These are phyloP conservation scores for Protosalanx chinensis DNA, from an alignment of 2,797 vertebrate species.

Conservation along the genomic window DNA sequence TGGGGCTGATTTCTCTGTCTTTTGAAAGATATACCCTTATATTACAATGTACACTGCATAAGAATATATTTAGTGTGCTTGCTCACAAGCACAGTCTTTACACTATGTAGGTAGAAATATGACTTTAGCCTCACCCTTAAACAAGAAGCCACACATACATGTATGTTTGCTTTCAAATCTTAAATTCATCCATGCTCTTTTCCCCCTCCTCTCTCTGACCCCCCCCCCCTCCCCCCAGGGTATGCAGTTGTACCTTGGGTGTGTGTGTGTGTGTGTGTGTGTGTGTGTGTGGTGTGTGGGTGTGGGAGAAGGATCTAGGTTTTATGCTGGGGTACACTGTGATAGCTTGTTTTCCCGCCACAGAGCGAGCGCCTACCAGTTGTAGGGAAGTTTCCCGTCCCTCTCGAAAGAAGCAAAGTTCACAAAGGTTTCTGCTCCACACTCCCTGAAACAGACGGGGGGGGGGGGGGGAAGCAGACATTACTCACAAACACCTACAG, in stretches of 20 bases:
- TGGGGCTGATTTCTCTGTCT: too few species aligned
- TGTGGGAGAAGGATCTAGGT: background rate
- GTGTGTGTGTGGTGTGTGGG: background rate
- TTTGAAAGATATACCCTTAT: too few species aligned
- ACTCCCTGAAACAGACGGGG: slow-evolving; percentile 75
- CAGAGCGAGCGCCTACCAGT: slow-evolving; percentile 78
- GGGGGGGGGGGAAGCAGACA: background rate
- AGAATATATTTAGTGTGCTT: too few species aligned
- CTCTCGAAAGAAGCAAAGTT: slow-evolving; percentile 94
- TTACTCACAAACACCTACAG: background rate
- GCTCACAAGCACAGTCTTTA: too few species aligned
- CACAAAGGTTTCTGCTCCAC: slow-evolving; percentile 92
- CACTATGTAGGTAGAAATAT: too few species aligned
- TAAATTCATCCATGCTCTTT: background rate
- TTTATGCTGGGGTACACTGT: background rate
- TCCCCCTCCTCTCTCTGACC: background rate
- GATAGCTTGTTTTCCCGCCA: background rate
- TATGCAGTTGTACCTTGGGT: background rate
- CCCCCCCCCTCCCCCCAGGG: background rate
- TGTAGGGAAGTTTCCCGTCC: slow-evolving; percentile 94
- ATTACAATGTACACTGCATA: too few species aligned
- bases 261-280: background rate
- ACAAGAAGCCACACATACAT: too few species aligned
- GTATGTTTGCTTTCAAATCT: too few species aligned
- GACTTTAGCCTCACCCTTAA: too few species aligned